Percentiles rank a stretch among this genome's conserved stretches.
Conservation (phyloP, 2,113 vertebrate species). For the Rhinopomastus cyanomelas region DNA sequence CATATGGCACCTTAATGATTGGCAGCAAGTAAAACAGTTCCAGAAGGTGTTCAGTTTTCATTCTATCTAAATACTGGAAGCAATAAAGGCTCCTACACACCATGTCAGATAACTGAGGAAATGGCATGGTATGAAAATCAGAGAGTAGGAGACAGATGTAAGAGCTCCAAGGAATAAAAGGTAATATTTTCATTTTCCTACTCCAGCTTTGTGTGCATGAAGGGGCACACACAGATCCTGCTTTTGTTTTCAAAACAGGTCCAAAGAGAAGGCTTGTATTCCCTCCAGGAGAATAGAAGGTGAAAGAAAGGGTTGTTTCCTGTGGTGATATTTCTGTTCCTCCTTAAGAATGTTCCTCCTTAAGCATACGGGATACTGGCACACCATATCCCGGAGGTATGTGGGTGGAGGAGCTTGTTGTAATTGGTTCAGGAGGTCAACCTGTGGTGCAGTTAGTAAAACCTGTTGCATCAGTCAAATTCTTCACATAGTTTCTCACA, state of each 20-base stretch:
- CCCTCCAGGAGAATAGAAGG: neutral
- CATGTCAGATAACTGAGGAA: slow-evolving; percentile 14
- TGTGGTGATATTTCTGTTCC: no score
- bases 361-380: no score
- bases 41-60: slow-evolving; percentile 30
- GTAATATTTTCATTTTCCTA: neutral
- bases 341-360: no score
- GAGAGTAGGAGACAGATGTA: slow-evolving; percentile 3
- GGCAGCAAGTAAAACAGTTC: slow-evolving; percentile 41
- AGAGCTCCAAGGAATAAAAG: neutral
- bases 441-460: no score
- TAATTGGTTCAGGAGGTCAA: no score
- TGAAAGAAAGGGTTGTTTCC: neutral
- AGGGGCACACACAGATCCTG: neutral
- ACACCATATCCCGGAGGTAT: no score
- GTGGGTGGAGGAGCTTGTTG: no score
- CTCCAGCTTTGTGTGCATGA: neutral
- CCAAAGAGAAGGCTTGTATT: neutral
- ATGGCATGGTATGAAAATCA: neutral
- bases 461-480: no score
- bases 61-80: slow-evolving; percentile 19
- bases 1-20: neutral
- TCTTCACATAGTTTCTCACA: no score
- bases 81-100: neutral
- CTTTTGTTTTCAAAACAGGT: neutral